phyloP scores from a whole-genome alignment of 2,888 invertebrate species.

The Drosophila mettleri region DNA sequence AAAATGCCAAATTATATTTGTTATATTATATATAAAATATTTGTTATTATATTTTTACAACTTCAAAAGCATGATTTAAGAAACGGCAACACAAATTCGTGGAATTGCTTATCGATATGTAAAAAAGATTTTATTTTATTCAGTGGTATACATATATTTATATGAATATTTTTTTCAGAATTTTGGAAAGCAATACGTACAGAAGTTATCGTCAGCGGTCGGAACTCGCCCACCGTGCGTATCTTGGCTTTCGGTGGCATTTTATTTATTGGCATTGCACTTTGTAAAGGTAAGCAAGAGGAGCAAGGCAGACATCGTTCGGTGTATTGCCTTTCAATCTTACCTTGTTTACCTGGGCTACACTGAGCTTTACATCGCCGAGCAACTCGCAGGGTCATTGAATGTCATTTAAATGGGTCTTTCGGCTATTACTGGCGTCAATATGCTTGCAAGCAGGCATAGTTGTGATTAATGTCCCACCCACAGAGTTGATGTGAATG shows the following conservation, averaged over 20 bases:
- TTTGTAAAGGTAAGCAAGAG: slow-evolving; percentile 2
- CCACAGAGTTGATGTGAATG: slow-evolving; percentile 24
- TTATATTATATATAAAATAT: too few species aligned
- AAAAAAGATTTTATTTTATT: too few species aligned
- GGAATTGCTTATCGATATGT: too few species aligned
- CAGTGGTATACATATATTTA: too few species aligned
- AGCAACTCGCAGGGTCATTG: slow-evolving; percentile 33
- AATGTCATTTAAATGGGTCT: slow-evolving; percentile 67
- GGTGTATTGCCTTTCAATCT: slow-evolving; percentile 36
- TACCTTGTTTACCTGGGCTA: slow-evolving; percentile 25
- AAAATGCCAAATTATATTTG: too few species aligned
- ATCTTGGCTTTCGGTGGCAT: slow-evolving; percentile 19
- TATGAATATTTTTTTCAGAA: too few species aligned
- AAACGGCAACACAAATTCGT: too few species aligned
- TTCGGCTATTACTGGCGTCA: slow-evolving; percentile 63
- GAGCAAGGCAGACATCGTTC: slow-evolving; percentile 8
- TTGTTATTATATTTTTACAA: too few species aligned
- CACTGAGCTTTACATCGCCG: slow-evolving; percentile 2
- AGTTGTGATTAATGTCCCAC: slow-evolving; percentile 63
- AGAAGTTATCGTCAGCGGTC: too few species aligned
- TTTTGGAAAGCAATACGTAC: too few species aligned
- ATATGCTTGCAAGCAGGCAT: slow-evolving; percentile 29
- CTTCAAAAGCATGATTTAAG: too few species aligned
- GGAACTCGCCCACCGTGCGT: slow-evolving; percentile 9
- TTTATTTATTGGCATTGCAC: slow-evolving; percentile 63